Conservation (phyloP, 2,888 invertebrate genomes). For the Slavum lentiscoides region DNA sequence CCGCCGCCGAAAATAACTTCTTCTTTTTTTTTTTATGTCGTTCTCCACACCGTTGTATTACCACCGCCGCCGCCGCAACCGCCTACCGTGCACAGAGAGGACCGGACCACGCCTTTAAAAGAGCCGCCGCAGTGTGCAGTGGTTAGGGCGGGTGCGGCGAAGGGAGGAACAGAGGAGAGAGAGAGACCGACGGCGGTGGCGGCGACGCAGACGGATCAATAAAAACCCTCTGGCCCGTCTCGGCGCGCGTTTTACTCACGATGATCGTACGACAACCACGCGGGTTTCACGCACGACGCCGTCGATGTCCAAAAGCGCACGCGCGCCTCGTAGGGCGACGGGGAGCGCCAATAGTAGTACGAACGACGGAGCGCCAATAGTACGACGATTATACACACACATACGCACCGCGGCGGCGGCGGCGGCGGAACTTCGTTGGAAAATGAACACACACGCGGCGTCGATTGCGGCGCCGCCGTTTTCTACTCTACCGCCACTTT, state of each 20-base stretch:
- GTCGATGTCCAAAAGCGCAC: neutral
- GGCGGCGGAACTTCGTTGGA: too few species aligned
- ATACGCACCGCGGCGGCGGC: too few species aligned
- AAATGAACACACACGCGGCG: too few species aligned
- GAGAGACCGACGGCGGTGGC: neutral
- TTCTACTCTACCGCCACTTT: too few species aligned
- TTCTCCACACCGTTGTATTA: neutral
- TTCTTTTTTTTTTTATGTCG: neutral
- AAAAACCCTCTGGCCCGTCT: constrained; percentile 50
- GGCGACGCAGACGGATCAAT: constrained; percentile 54
- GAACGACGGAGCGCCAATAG: neutral
- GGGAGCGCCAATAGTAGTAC: neutral
- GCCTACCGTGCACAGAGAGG: neutral
- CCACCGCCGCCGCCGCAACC: too few species aligned
- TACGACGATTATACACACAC: too few species aligned
- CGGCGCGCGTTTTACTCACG: constrained; percentile 42
- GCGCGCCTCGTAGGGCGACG: neutral
- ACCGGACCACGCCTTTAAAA: constrained; percentile 47
- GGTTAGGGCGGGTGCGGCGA: too few species aligned
- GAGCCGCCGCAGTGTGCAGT: neutral
- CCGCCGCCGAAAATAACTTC: constrained; percentile 14
- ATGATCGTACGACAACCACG: neutral
- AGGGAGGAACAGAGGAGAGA: neutral
- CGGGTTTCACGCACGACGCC: constrained; percentile 22
- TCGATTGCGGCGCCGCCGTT: too few species aligned